Conservation (phyloP, 2,113 vertebrate species). For the Anoura caudifer region DNA sequence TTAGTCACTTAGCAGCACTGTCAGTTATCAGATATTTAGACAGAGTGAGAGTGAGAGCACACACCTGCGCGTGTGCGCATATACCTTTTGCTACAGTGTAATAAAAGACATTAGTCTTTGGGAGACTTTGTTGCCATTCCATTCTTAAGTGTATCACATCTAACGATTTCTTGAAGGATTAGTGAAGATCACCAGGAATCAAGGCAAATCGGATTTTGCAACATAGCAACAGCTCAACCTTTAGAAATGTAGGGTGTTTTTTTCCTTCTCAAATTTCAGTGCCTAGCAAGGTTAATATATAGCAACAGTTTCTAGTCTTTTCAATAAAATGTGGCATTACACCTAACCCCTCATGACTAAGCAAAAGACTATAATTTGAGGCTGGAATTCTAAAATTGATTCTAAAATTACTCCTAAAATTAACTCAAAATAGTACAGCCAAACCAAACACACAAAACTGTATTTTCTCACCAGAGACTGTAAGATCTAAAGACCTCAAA, state of each 20-base stretch:
- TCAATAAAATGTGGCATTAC: not conserved
- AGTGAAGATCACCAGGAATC: slow-evolving; percentile 25
- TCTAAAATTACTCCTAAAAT: slow-evolving; percentile 37
- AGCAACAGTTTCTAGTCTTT: not conserved
- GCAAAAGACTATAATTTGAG: not conserved
- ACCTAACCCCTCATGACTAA: not conserved
- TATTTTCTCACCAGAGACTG: slow-evolving; percentile 17
- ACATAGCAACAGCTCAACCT: slow-evolving; percentile 20
- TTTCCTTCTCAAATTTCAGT: slow-evolving; percentile 36
- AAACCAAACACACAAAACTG: not conserved
- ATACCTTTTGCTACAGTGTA: not conserved
- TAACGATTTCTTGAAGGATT: slow-evolving; percentile 36
- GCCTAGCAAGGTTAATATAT: not conserved
- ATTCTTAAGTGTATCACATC: not conserved
- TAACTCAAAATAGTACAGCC: not conserved
- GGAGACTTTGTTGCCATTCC: not conserved
- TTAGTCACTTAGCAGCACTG: not conserved
- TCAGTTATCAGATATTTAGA: not conserved
- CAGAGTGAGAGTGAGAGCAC: not conserved
- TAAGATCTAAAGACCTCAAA: not conserved
- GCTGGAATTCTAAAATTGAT: not conserved
- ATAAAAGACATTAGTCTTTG: not conserved
- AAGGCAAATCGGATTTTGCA: slow-evolving; percentile 11
- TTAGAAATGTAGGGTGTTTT: not conserved
- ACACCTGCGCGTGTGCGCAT: too few species aligned